Percentiles rank a stretch among this genome's conserved stretches.
Conservation (phyloP, 2,113 vertebrate genomes). For the Amazona guildingii region DNA sequence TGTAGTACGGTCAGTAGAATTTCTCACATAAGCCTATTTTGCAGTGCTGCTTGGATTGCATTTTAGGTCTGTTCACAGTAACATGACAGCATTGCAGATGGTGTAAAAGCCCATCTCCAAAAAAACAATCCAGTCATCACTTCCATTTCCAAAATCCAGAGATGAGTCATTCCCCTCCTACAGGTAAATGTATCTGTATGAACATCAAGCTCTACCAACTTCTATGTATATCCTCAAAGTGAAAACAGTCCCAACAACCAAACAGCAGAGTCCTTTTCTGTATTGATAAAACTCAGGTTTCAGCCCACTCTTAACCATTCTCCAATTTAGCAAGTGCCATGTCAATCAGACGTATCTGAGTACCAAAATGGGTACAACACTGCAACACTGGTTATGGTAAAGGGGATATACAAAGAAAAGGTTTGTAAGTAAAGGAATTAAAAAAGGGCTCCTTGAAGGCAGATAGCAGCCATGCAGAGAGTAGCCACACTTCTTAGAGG, state of each 20-base stretch:
- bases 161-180: constrained; percentile 55
- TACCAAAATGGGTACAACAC: background rate
- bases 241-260: background rate
- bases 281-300: background rate
- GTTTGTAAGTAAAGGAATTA: background rate
- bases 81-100: constrained; percentile 52
- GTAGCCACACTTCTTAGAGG: background rate
- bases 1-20: background rate
- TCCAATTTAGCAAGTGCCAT: background rate
- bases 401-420: background rate
- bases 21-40: constrained; percentile 12
- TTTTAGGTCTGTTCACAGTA: constrained; percentile 35
- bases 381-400: background rate
- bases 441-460: background rate
- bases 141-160: constrained; percentile 47
- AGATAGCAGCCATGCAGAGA: background rate
- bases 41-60: background rate
- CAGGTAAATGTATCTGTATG: constrained; percentile 39
- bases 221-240: background rate
- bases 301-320: background rate
- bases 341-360: background rate
- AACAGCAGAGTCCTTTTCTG: background rate
- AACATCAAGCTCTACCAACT: constrained; percentile 17
- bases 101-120: constrained; percentile 31
- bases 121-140: constrained; percentile 60